Percentiles rank a stretch among this genome's conserved stretches.
Conservation (phyloP, 2,113 vertebrate genomes). For the Hyperoodon ampullatus region DNA sequence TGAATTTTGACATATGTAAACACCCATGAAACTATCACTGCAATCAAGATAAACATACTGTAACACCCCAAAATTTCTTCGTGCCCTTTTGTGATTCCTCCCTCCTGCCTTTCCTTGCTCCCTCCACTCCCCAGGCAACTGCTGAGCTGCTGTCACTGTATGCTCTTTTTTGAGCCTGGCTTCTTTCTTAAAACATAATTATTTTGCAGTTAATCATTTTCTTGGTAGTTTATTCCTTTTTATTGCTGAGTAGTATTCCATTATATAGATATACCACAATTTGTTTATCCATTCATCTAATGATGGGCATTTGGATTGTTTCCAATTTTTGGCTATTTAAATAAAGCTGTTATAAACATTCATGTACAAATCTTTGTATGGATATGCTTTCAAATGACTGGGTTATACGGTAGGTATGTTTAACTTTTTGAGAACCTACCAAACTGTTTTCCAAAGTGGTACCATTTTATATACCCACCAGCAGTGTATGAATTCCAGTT, state of each 20-base stretch:
- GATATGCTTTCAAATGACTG: background rate
- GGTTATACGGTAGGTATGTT: background rate
- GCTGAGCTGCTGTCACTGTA: background rate
- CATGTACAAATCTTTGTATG: background rate
- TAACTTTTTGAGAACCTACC: background rate
- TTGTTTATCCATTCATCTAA: background rate
- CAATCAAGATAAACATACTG: background rate
- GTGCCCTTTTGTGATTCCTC: background rate
- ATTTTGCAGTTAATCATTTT: slow-evolving; percentile 20
- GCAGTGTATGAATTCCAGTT: background rate
- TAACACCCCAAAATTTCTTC: background rate
- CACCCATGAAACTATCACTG: background rate
- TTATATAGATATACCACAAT: background rate
- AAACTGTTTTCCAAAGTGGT: background rate
- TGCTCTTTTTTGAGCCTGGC: background rate
- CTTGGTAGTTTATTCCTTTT: background rate
- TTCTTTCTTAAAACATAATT: background rate
- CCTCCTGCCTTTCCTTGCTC: background rate
- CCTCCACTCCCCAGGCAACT: background rate
- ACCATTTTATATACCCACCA: background rate
- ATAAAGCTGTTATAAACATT: background rate
- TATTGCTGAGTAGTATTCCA: background rate
- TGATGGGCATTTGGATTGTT: background rate
- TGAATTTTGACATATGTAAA: background rate
- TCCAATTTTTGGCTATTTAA: background rate